These are phyloP conservation scores for Hymenopus coronatus DNA, from an alignment of 2,888 invertebrate species.

Conservation along the genomic window DNA sequence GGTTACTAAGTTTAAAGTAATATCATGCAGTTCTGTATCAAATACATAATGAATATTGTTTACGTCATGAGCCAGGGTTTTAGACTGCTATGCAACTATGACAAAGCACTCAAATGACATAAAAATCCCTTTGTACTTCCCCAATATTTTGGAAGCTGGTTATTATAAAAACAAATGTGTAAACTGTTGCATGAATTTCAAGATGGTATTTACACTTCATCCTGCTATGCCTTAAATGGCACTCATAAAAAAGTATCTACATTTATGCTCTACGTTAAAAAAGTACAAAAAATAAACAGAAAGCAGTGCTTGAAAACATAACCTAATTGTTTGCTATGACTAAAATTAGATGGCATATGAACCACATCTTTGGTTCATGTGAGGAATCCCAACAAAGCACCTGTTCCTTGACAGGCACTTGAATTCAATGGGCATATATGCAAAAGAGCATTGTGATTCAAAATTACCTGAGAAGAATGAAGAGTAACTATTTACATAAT, in stretches of 20 bases:
- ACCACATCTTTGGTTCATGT: neutral
- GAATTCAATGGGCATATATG: neutral
- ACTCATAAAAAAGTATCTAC: neutral
- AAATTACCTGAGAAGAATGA: neutral
- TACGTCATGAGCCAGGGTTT: neutral
- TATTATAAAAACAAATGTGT: neutral
- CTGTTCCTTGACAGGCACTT: neutral
- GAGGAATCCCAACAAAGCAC: neutral
- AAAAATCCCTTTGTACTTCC: neutral
- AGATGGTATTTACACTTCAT: neutral
- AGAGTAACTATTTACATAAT: neutral
- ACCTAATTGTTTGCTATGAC: neutral
- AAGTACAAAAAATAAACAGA: neutral
- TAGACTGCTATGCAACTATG: neutral
- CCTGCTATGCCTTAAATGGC: neutral
- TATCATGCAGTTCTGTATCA: neutral
- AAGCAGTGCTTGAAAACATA: neutral
- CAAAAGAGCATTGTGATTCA: neutral
- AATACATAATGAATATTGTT: neutral
- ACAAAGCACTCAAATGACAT: neutral
- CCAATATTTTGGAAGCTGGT: neutral
- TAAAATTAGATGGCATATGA: neutral
- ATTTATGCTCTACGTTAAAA: neutral
- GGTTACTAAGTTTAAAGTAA: slow-evolving; percentile 8
- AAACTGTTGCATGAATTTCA: neutral